Percentiles rank a stretch among this genome's conserved stretches.
These are phyloP conservation scores for Acronicta leporina DNA, from an alignment of 2,888 invertebrate species.

Conservation along the genomic window DNA sequence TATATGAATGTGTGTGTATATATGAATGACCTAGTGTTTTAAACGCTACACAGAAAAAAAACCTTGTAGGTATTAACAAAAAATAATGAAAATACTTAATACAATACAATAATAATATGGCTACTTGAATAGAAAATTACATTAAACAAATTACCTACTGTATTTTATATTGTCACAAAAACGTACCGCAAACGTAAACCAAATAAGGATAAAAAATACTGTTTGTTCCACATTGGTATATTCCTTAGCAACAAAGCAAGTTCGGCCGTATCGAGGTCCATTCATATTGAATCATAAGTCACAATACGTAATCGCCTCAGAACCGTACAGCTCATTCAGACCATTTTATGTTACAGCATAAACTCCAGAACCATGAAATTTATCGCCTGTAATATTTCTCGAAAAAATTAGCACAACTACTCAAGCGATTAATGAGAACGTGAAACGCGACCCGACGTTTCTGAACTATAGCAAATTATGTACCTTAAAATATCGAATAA, in stretches of 20 bases:
- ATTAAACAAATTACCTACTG: slow-evolving; percentile 9
- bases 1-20: too few relatives aligned
- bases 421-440: slow-evolving; percentile 87
- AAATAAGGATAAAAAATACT: slow-evolving; percentile 26
- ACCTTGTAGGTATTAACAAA: too few relatives aligned
- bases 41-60: too few relatives aligned
- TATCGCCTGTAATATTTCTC: slow-evolving; percentile 78
- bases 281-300: slow-evolving; percentile 71
- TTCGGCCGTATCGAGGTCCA: slow-evolving; percentile 60
- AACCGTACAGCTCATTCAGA: slow-evolving; percentile 69
- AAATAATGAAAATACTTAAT: neutral
- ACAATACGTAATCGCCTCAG: slow-evolving; percentile 69
- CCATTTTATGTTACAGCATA: slow-evolving; percentile 77
- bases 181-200: slow-evolving; percentile 20
- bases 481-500: slow-evolving; percentile 81
- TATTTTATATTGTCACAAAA: slow-evolving; percentile 1
- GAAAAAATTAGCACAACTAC: slow-evolving; percentile 86
- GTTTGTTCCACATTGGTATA: slow-evolving; percentile 29
- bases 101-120: neutral
- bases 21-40: too few relatives aligned
- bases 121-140: slow-evolving; percentile 1
- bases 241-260: slow-evolving; percentile 57
- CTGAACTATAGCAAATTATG: slow-evolving; percentile 81
- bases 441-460: slow-evolving; percentile 81
- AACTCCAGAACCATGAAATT: slow-evolving; percentile 81